phyloP scores from a whole-genome alignment of 2,888 invertebrate species.

The Bembecia ichneumoniformis region DNA sequence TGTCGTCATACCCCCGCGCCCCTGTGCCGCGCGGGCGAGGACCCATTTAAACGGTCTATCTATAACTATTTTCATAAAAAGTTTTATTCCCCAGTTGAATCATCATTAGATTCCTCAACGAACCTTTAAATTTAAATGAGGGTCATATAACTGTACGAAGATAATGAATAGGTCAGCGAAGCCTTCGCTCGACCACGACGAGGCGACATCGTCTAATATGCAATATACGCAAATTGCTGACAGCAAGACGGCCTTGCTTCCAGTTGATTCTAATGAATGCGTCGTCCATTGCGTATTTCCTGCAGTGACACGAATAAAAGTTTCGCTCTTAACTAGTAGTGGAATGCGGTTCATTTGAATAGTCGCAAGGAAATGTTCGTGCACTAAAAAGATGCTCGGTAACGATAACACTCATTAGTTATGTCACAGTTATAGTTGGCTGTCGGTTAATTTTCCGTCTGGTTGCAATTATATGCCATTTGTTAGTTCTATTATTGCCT shows the following conservation, averaged over 20 bases:
- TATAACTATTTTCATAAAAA: too few relatives aligned
- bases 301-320: neutral
- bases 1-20: too few relatives aligned
- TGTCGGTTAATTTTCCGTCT: constrained; percentile 44
- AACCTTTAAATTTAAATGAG: neutral
- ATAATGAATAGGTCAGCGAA: constrained; percentile 23
- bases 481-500: constrained; percentile 8
- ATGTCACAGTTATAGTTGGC: constrained; percentile 41
- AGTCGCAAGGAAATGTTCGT: constrained; percentile 36
- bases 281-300: neutral
- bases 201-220: constrained; percentile 10
- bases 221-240: constrained; percentile 21
- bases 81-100: too few relatives aligned
- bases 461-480: constrained; percentile 38
- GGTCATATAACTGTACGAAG: constrained; percentile 40
- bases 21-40: too few relatives aligned
- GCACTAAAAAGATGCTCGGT: constrained; percentile 33
- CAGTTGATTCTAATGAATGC: neutral
- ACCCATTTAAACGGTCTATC: too few relatives aligned
- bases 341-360: constrained; percentile 26
- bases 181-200: constrained; percentile 24
- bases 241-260: constrained; percentile 7
- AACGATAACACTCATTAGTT: constrained; percentile 29
- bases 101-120: too few relatives aligned
- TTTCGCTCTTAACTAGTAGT: constrained; percentile 28